These are phyloP conservation scores for Poeciliopsis turrubarensis DNA, from an alignment of 2,113 vertebrate genomes.

Conservation along the genomic window DNA sequence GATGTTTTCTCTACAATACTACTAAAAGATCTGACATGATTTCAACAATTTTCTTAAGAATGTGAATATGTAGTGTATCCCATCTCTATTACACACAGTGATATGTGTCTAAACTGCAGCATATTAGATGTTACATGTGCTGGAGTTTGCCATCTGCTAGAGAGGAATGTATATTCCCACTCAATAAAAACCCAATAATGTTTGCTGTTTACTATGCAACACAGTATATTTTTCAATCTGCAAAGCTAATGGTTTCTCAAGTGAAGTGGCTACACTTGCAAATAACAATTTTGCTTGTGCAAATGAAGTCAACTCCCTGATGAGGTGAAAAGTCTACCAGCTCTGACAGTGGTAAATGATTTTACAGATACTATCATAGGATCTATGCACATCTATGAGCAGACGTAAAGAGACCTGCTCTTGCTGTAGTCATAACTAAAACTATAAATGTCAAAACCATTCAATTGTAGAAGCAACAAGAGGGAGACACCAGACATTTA, in stretches of 20 bases:
- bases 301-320: constrained; percentile 69
- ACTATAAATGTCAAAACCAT: constrained; percentile 52
- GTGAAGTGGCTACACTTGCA: constrained; percentile 62
- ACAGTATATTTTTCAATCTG: constrained; percentile 66
- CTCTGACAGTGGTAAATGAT: constrained; percentile 33
- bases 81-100: background rate
- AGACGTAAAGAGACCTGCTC: constrained; percentile 24
- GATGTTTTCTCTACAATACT: background rate
- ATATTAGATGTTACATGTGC: constrained; percentile 32
- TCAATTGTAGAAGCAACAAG: constrained; percentile 40
- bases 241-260: constrained; percentile 67
- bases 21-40: background rate
- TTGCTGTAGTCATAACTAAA: constrained; percentile 41
- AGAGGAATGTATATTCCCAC: constrained; percentile 43
- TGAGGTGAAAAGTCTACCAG: constrained; percentile 58
- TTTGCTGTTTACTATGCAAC: constrained; percentile 59
- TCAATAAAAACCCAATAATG: constrained; percentile 64
- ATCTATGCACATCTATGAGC: constrained; percentile 12
- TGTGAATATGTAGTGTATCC: background rate
- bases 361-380: constrained; percentile 45
- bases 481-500: constrained; percentile 30
- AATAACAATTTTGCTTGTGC: constrained; percentile 63
- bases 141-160: constrained; percentile 48
- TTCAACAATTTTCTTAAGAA: constrained; percentile 3
- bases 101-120: constrained; percentile 12